Conservation (phyloP, 2,797 vertebrate genomes). For the Melanogrammus aeglefinus region DNA sequence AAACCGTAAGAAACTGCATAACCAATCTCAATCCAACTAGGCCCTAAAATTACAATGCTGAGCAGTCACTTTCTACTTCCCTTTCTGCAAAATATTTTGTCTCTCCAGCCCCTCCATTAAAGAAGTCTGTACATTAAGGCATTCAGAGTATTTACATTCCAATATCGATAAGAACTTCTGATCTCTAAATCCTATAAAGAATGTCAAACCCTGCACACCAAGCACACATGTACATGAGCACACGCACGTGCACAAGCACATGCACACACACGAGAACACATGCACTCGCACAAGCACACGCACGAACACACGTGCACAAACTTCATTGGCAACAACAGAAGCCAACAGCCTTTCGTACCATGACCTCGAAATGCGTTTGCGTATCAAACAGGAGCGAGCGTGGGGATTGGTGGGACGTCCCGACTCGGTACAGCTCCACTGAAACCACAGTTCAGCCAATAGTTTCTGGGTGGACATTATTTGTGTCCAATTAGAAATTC, state of each 20-base stretch:
- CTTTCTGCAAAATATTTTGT: slow-evolving; percentile 28
- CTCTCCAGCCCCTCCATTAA: background rate
- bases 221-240: background rate
- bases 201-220: background rate
- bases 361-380: background rate
- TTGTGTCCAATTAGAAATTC: background rate
- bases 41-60: slow-evolving; percentile 19
- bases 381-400: background rate
- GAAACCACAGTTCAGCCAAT: background rate
- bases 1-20: slow-evolving; percentile 30
- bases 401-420: background rate
- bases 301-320: too few species aligned
- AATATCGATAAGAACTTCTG: slow-evolving; percentile 15
- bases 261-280: too few species aligned
- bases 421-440: background rate
- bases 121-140: slow-evolving; percentile 9
- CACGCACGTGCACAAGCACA: too few species aligned
- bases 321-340: too few species aligned
- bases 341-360: too few species aligned
- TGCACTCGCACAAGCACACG: too few species aligned
- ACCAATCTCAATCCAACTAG: slow-evolving; percentile 53
- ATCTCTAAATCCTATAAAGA: background rate
- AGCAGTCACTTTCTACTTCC: slow-evolving; percentile 47
- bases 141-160: background rate
- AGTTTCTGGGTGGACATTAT: background rate